Evolutionary conservation across 2,888 invertebrate genomes (phyloP), one percentile per base, ranked within the genome.

Genomic region (Yponomeuta cagnagella): DNA sequence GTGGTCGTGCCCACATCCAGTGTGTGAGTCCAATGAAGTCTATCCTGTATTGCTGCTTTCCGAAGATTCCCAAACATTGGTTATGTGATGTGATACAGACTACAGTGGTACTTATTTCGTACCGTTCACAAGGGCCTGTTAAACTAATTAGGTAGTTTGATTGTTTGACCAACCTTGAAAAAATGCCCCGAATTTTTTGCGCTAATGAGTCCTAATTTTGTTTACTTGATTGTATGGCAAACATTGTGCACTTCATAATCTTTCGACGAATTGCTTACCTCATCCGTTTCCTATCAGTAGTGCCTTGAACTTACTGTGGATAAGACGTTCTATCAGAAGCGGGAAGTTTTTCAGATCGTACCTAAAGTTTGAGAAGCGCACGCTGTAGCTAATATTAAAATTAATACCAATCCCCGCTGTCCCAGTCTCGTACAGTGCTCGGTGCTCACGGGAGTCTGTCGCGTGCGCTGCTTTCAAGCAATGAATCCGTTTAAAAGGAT

Each of bases 21-120:
- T 89, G 89, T 90, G 90, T 87, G 88, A 78, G 89, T 86, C 90
- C 88, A 89, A 89, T 89, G 88, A 86, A 87, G 86, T 87, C 86
- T 87, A 87, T 87, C 83, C 85, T 85, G 82, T 81, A 76, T 73
- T 48, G 23, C 65, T 43, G 65, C 33, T 30, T 9, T 76, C 69
- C 88, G 86, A 75, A 74, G 71, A 72, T 82, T 86, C 88, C 82
- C 90, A 91, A 92, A 86, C 81, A 84, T 72, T 52, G 63, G 66
- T 63, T 69, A 71, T 23, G 31, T 63, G 37, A 12, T 66, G 5
- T 5, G 43, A 33, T 33, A 33, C 33, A 33, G 33, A 33, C 33
- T 5, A 4, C 33, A 23, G 23, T 23, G 23, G 23, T 33, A 33
- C 33, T 33, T 43, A 73, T 71, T 72, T 72, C 37, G 30, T n/a